These are phyloP conservation scores for Prionace glauca DNA, from an alignment of 2,797 vertebrate species.

Conservation along the genomic window DNA sequence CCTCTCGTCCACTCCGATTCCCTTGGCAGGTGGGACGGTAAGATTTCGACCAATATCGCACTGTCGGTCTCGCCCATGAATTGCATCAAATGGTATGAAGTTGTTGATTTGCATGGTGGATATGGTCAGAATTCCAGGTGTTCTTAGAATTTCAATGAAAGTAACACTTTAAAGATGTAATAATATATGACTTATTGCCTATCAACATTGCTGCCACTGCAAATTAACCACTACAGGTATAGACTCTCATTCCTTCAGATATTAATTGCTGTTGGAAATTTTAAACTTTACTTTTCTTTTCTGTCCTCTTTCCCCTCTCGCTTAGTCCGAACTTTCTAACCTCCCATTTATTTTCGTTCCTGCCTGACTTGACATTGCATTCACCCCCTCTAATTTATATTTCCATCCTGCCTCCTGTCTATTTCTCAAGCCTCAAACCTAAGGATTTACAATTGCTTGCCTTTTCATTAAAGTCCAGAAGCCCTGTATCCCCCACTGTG, in stretches of 20 bases:
- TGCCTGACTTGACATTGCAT: background rate
- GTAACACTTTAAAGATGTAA: background rate
- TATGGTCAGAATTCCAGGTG: background rate
- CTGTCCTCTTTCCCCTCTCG: background rate
- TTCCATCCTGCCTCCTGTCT: background rate
- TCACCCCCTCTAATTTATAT: background rate
- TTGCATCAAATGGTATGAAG: background rate
- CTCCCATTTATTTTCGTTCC: background rate
- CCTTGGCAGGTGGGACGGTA: too few species aligned
- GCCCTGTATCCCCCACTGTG: too few species aligned
- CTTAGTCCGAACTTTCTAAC: background rate
- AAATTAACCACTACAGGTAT: background rate
- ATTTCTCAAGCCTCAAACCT: background rate
- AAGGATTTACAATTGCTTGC: background rate
- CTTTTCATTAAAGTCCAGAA: too few species aligned
- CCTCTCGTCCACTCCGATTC: too few species aligned
- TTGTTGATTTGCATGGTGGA: background rate
- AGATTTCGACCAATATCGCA: background rate
- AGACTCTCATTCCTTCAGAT: background rate
- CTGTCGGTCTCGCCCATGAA: background rate
- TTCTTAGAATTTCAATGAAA: background rate
- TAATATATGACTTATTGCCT: background rate
- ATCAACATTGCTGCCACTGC: background rate
- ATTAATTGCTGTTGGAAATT: background rate
- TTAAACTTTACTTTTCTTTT: background rate